Conservation (phyloP, 2,888 invertebrate species). For the Leucoma salicis region DNA sequence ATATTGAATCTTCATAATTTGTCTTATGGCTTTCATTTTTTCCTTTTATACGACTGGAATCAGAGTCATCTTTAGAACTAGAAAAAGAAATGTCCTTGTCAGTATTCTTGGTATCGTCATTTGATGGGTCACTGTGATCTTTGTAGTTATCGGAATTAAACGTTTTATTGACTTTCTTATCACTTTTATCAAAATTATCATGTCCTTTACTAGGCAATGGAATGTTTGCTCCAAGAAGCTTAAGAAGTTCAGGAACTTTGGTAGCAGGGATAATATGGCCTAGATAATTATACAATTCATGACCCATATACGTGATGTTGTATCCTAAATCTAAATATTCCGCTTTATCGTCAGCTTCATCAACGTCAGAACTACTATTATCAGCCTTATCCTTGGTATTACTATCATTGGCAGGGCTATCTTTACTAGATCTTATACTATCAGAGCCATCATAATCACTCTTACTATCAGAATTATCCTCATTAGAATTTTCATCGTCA, state of each 20-base stretch:
- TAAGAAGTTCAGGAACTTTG: conserved; percentile 4
- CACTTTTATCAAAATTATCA: background rate
- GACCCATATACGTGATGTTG: conserved; percentile 1
- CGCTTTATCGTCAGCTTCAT: background rate
- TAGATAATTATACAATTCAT: conserved; percentile 5
- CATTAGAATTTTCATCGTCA: too few relatives aligned
- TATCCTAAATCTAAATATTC: conserved; percentile 3
- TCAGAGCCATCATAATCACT: background rate
- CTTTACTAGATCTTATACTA: background rate
- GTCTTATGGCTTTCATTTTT: background rate
- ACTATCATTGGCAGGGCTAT: background rate
- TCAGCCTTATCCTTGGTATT: background rate
- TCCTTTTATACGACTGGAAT: background rate
- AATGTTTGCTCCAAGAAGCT: conserved; percentile 2
- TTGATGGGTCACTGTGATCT: background rate
- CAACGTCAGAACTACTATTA: background rate
- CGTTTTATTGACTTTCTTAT: background rate
- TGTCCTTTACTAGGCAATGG: background rate
- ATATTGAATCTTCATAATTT: background rate
- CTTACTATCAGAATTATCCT: too few relatives aligned
- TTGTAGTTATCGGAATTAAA: background rate
- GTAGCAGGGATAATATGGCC: conserved; percentile 3
- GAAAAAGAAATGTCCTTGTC: background rate
- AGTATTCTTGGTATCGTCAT: background rate
- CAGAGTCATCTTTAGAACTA: background rate